These are phyloP conservation scores for Spilarctia lutea DNA, from an alignment of 2,888 invertebrate species.

Conservation along the genomic window DNA sequence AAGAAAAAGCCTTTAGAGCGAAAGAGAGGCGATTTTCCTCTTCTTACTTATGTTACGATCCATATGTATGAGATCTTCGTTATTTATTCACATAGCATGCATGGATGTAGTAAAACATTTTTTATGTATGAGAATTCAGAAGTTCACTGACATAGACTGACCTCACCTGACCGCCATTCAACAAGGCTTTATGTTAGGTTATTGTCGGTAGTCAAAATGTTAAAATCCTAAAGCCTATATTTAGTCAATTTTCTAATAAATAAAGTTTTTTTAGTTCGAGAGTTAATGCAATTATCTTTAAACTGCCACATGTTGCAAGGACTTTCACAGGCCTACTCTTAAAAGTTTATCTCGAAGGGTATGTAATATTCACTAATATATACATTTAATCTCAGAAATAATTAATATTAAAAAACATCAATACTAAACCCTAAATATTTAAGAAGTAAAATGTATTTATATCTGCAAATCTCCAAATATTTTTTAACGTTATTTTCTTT, in stretches of 20 bases:
- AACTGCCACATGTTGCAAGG: too few relatives aligned
- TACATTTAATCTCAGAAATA: too few relatives aligned
- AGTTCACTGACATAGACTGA: slow-evolving; percentile 14
- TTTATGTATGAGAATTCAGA: slow-evolving; percentile 11
- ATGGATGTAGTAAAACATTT: background rate
- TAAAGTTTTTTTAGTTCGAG: background rate
- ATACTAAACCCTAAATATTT: too few relatives aligned
- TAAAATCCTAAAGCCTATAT: background rate
- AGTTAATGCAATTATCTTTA: too few relatives aligned
- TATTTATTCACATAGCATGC: background rate
- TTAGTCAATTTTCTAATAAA: too few relatives aligned
- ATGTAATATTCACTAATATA: background rate
- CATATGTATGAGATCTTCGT: background rate
- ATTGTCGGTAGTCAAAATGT: background rate
- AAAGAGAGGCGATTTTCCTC: background rate
- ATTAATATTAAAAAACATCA: too few relatives aligned
- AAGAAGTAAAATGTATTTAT: too few relatives aligned
- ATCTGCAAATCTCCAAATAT: too few relatives aligned
- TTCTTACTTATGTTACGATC: background rate
- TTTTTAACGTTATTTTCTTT: too few relatives aligned
- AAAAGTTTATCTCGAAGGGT: background rate
- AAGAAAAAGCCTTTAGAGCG: too few relatives aligned
- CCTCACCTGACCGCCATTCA: slow-evolving; percentile 13
- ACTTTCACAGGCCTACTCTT: background rate
- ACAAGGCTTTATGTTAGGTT: slow-evolving; percentile 13